Evolutionary conservation across 2,888 invertebrate species (phyloP), one percentile per base, ranked within the genome.

Genomic region (Phengaris alcon): DNA sequence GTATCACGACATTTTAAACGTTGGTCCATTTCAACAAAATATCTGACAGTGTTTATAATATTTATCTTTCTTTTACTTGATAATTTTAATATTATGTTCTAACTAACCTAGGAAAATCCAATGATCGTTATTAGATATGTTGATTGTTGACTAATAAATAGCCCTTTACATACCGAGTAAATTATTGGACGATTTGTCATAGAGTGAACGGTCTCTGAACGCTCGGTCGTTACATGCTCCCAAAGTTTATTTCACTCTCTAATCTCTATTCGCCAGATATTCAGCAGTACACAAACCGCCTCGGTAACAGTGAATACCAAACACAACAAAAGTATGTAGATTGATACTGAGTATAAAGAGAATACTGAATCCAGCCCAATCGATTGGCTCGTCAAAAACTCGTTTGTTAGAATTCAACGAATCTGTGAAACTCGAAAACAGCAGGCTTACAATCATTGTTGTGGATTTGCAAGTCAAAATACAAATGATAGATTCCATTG

Each of bases 311-410:
- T 64, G 35, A 59, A 59, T 59, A 59, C 22, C 22, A 35, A 59
- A 64, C 64, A 64, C 44, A 35, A 64, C 44, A 44, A 44, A 64
- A 64, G 4, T 22, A 22, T 64, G 6, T 64, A 64, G 13, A 64
- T 64, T 12, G 64, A 64, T 64, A 64, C 64, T 12, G 35, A 64
- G 12, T 64, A 64, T 35, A 44, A 64, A 44, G 35, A 44, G 35
- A 22, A 22, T 22, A 59, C 59, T 22, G 64, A 35, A 64, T 44
- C 12, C 6, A 64, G 35, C 64, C 35, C 64, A 13, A 64, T 12
- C 64, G 64, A 44, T 64, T 64, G 44, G 10, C 64, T 64, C 64
- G 64, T 64, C 64, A 35, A 35, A 64, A 64, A 35, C 64, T 64
- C 64, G 64, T 64, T 64, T 64, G 64, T 44, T 35, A 12, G 64